phyloP scores from a whole-genome alignment of 2,888 invertebrate species.

The Xestia rhomboidea region DNA sequence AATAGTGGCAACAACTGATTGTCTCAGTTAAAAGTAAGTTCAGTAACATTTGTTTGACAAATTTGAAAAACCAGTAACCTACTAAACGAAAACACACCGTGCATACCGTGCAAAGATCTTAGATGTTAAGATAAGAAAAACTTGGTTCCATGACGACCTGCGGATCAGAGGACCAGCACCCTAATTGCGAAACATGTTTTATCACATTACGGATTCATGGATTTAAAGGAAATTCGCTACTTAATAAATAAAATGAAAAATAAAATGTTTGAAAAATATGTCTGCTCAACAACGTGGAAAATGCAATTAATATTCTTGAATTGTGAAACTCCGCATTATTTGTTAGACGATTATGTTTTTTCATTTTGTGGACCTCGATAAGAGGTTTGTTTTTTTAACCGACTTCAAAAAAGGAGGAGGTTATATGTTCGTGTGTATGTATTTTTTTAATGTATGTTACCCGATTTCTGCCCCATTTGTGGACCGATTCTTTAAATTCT shows the following conservation, averaged over 20 bases:
- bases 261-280: neutral
- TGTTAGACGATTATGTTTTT: neutral
- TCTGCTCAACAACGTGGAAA: neutral
- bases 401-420: no score
- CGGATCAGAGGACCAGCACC: neutral
- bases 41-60: neutral
- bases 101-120: neutral
- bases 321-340: neutral
- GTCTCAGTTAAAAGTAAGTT: neutral
- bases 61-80: constrained; percentile 4
- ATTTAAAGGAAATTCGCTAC: neutral
- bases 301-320: neutral
- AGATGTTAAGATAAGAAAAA: neutral
- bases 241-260: no score
- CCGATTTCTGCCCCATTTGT: no score
- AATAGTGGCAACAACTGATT: neutral
- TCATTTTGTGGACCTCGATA: neutral
- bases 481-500: no score
- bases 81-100: neutral
- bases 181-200: neutral
- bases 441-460: no score
- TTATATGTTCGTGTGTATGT: no score
- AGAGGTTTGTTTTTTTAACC: no score
- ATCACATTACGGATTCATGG: neutral
- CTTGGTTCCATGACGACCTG: neutral